Base-by-base conservation (phyloP, 1,140 invertebrate species). In the Asobara japonica region DNA sequence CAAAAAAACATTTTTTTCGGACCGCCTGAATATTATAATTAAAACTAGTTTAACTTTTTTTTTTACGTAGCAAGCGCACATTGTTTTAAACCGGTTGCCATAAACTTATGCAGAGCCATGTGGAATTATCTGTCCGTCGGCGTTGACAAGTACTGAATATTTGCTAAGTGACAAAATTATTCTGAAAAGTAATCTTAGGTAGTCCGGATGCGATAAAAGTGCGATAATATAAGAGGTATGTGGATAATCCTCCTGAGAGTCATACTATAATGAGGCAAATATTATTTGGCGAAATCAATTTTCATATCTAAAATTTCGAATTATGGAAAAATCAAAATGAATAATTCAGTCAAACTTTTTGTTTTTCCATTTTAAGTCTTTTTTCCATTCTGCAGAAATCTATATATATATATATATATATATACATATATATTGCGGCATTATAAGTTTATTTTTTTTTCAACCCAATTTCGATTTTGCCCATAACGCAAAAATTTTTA, bases 141-240 rank as follows among this genome's bases (percentile, higher is more conserved):
- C 61, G 31, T 31, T 64, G 61, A 64, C 61, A 64, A 64, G 61
- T 36, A 36, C 31, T 31, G 61, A 64, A 18, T 64, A 31, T 33
- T 66, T 45, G 30, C 36, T 66, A 66, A 66, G 33, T 22, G 33
- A 66, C 30, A 45, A 66, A 41, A 45, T 66, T 66, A 66, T 66
- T 66, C 64, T 8, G 22, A 56, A 22, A n/a, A 67, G 20, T 67
- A 67, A 67, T 67, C 65, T 67, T 11, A n/a, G 13, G 31, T 20
- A 51, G 38, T 56, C 65, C 65, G 65, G 65, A 67, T 67, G 45
- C 22, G 65, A 45, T 45, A 67, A 30, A 74, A 69, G 65, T 71
- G 29, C 71, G 29, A 41, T 29, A 56, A 45, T 48, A 72, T 71
- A 68, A 51, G 30, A 51, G 60, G 61, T 38, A 27, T 16, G 41